Conservation (phyloP, 2,888 invertebrate species). For the Lymantria monacha region DNA sequence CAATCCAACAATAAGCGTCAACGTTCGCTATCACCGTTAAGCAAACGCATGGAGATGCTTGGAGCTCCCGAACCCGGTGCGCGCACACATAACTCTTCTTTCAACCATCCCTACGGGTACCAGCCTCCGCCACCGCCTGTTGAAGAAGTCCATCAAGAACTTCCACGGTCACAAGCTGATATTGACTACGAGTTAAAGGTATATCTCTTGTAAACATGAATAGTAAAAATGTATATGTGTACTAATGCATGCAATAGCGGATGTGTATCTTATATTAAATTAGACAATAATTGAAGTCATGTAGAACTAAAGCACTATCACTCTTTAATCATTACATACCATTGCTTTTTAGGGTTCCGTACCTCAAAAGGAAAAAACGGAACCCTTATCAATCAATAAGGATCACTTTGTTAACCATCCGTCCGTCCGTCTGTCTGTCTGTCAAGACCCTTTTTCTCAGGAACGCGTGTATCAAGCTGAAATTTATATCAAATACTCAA, state of each 20-base stretch:
- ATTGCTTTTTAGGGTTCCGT: too few species aligned
- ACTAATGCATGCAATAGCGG: not conserved
- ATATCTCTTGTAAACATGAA: not conserved
- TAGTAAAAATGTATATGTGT: not conserved
- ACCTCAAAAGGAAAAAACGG: too few species aligned
- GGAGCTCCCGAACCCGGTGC: constrained; percentile 76
- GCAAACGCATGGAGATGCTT: constrained; percentile 91
- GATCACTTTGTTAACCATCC: too few species aligned
- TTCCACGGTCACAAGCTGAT: constrained; percentile 69
- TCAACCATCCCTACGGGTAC: constrained; percentile 85
- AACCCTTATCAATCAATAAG: too few species aligned
- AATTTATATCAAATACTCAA: too few species aligned
- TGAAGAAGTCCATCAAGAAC: constrained; percentile 61
- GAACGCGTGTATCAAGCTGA: too few species aligned
- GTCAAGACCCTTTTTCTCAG: too few species aligned
- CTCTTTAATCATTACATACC: too few species aligned
- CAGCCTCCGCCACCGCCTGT: constrained; percentile 81
- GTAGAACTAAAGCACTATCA: too few species aligned
- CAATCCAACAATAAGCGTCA: constrained; percentile 83
- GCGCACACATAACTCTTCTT: constrained; percentile 83
- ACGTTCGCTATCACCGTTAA: constrained; percentile 89
- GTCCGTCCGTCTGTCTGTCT: too few species aligned
- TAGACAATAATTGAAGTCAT: too few species aligned
- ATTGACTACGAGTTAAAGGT: constrained; percentile 86
- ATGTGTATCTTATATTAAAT: too few species aligned